phyloP scores from a whole-genome alignment of 2,888 invertebrate species.

The Cosmia trapezina region DNA sequence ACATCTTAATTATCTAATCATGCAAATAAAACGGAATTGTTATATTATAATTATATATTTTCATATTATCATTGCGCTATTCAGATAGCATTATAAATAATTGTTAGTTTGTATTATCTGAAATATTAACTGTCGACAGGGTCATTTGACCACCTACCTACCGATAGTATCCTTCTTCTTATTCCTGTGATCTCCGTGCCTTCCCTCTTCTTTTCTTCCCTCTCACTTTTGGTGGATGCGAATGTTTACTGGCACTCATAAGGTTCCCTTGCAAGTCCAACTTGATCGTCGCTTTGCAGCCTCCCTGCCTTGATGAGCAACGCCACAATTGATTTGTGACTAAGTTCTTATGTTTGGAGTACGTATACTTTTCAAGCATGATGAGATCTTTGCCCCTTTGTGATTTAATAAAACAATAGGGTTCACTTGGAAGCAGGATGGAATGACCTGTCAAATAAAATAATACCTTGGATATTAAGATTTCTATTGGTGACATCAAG shows the following conservation, averaged over 20 bases:
- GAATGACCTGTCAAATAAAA: slow-evolving; percentile 13
- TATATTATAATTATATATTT: slow-evolving; percentile 4
- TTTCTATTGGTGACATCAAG: neutral
- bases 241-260: slow-evolving; percentile 5
- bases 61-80: no score
- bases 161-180: neutral
- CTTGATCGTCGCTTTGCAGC: slow-evolving; percentile 11
- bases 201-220: neutral
- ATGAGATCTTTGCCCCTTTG: slow-evolving; percentile 33
- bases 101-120: neutral
- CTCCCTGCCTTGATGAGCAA: slow-evolving; percentile 1
- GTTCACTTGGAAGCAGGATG: slow-evolving; percentile 4
- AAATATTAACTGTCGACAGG: neutral
- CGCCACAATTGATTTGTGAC: slow-evolving; percentile 1
- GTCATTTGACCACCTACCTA: neutral
- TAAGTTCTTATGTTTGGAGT: slow-evolving; percentile 8
- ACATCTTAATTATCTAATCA: neutral
- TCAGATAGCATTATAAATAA: neutral
- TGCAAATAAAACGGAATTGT: neutral
- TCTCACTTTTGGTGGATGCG: neutral
- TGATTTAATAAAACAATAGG: slow-evolving; percentile 30
- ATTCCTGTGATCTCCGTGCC: neutral
- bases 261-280: slow-evolving; percentile 3
- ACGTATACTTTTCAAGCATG: slow-evolving; percentile 12
- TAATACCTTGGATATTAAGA: neutral